Evolutionary conservation across 1,140 invertebrate genomes (phyloP), one percentile per base, ranked within the genome.

Genomic region (Sycophaga agraensis): DNA sequence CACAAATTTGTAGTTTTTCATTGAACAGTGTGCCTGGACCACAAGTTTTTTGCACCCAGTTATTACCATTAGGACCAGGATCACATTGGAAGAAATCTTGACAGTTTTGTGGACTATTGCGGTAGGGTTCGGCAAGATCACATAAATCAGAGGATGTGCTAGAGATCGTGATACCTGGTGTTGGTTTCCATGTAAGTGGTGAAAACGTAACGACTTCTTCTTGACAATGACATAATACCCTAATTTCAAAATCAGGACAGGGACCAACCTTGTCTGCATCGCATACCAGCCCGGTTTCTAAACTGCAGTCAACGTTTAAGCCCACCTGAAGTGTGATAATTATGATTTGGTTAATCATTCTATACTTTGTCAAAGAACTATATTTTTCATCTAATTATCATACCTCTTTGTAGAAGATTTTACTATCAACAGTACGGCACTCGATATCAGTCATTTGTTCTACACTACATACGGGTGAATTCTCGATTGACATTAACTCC

Each of bases 181-280:
- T n/a, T n/a, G n/a, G n/a, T n/a, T n/a, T n/a, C n/a, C n/a, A n/a
- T n/a, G n/a, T n/a, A n/a, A n/a, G n/a, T n/a, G n/a, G n/a, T n/a
- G n/a, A n/a, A n/a, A n/a, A n/a, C 1, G 70, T 67, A 2, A 63
- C 66, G 2, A 43, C 35, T 4, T 64, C 62, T 14, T 72, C 70
- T 70, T 82, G 81, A 70, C 89, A 90, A 62, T 85, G 76, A 71
- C 90, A 92, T 24, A 85, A 79, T 28, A 90, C 84, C 24, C 88
- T 81, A 14, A 92, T 84, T 73, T 92, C 89, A 74, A 90, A 92
- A 71, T 92, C 88, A 26, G 81, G 74, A 70, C 87, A 89, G 14
- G 78, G 76, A 31, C 68, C 65, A 16, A 74, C 68, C 26, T 81
- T 75, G 2, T 70, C 68, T 19, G 81, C 70, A 6, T n/a, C 5